Evolutionary conservation across 2,797 vertebrate genomes (phyloP).

Genomic region (Calcarius lapponicus): DNA sequence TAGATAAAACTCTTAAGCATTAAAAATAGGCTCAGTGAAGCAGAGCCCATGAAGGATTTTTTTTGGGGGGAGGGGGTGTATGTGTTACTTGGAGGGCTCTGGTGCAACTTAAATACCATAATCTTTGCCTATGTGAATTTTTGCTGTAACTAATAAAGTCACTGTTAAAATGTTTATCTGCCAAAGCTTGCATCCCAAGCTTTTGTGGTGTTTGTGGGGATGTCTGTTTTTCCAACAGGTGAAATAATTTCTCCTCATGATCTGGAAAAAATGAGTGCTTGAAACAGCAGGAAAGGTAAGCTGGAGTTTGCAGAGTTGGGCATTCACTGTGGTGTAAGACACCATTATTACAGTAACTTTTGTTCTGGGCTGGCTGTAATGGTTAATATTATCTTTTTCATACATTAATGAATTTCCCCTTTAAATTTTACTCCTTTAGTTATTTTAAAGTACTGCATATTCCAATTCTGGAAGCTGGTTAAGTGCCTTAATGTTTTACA

Average conservation of each 20-base stretch:
- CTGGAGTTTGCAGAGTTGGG: not conserved
- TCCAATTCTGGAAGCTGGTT: not conserved
- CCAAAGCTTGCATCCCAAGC: not conserved
- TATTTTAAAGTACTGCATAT: not conserved
- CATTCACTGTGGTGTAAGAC: not conserved
- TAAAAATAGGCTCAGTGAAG: not conserved
- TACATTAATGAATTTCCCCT: not conserved
- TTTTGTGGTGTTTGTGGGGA: not conserved
- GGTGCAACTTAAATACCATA: accelerated
- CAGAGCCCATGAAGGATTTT: not conserved
- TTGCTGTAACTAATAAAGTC: not conserved
- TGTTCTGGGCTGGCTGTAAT: not conserved
- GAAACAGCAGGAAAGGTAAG: not conserved
- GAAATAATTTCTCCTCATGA: not conserved
- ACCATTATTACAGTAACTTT: not conserved
- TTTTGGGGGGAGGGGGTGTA: not conserved
- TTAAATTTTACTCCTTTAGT: not conserved
- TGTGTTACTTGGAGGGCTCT: not conserved
- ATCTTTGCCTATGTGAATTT: not conserved
- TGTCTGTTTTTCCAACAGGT: not conserved
- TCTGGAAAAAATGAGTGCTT: not conserved
- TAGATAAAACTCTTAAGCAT: not conserved
- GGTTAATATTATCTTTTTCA: not conserved
- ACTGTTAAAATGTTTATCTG: not conserved
- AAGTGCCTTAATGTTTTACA: not conserved